Percentiles rank a stretch among this genome's conserved stretches.
Conservation (phyloP, 2,888 invertebrate genomes). For the Thecocarcelia acutangulata region DNA sequence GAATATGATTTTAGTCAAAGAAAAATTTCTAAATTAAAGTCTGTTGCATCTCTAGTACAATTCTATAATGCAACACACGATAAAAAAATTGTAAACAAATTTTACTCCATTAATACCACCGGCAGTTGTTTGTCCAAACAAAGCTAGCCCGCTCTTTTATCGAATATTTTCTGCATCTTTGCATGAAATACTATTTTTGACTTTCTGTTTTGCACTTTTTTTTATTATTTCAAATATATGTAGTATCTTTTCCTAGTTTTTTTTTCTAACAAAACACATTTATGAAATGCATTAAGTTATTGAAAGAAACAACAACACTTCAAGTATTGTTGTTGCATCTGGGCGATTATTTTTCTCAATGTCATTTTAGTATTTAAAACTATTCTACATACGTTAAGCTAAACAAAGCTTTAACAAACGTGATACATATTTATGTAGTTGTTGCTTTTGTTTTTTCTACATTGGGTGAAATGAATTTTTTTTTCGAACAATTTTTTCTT, state of each 20-base stretch:
- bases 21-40: too few relatives aligned
- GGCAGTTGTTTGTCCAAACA: too few relatives aligned
- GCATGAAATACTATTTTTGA: too few relatives aligned
- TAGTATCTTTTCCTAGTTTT: constrained; percentile 2
- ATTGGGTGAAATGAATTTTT: constrained; percentile 32
- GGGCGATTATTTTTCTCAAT: constrained; percentile 61
- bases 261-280: constrained; percentile 1
- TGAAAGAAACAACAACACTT: constrained; percentile 47
- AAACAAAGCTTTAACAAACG: constrained; percentile 63
- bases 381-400: constrained; percentile 64
- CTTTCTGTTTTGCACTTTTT: neutral
- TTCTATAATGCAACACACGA: too few relatives aligned
- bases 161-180: too few relatives aligned
- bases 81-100: too few relatives aligned
- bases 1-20: too few relatives aligned
- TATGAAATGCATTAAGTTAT: constrained; percentile 48
- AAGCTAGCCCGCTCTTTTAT: too few relatives aligned
- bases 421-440: neutral
- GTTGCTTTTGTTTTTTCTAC: constrained; percentile 20
- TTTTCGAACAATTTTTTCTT: neutral
- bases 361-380: constrained; percentile 60
- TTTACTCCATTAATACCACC: too few relatives aligned
- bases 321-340: constrained; percentile 19
- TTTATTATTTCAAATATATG: neutral
- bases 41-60: too few relatives aligned